Evolutionary conservation across 2,888 invertebrate genomes (phyloP).

Genomic region (Hydriomena furcata): DNA sequence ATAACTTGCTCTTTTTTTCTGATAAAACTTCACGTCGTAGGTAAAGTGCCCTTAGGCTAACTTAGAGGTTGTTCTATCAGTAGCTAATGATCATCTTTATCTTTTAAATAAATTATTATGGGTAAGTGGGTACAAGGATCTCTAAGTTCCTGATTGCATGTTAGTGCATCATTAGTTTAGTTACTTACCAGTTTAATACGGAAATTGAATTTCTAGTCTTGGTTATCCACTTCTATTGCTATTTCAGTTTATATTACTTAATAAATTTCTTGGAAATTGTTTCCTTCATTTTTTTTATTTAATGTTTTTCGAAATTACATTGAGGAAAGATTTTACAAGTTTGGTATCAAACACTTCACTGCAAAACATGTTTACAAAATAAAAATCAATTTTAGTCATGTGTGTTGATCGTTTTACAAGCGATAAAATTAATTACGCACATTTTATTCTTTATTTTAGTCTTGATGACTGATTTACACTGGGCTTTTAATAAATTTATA

Average conservation of each 20-base stretch:
- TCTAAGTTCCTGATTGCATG: slow-evolving; percentile 53
- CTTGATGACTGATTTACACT: neutral
- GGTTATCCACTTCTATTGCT: slow-evolving; percentile 17
- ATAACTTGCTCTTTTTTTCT: no score
- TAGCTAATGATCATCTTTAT: slow-evolving; percentile 11
- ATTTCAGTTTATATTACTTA: no score
- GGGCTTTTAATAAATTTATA: neutral
- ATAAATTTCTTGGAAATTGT: no score
- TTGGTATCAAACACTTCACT: slow-evolving; percentile 34
- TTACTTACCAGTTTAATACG: slow-evolving; percentile 53
- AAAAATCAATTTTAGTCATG: slow-evolving; percentile 47
- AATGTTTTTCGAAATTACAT: neutral
- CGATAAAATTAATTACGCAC: slow-evolving; percentile 56
- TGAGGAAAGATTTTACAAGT: slow-evolving; percentile 26
- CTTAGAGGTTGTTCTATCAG: slow-evolving; percentile 2
- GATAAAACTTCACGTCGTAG: neutral
- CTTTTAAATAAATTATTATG: slow-evolving; percentile 13
- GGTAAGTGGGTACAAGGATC: slow-evolving; percentile 12
- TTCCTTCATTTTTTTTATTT: neutral
- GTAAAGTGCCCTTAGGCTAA: neutral
- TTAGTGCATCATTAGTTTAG: slow-evolving; percentile 59
- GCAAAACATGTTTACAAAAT: slow-evolving; percentile 54
- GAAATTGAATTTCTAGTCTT: slow-evolving; percentile 63
- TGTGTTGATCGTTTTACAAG: slow-evolving; percentile 51
- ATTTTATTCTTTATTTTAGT: slow-evolving; percentile 26